A percentile compares a stretch with the other conserved stretches of the same genome.
phyloP scores from a whole-genome alignment of 2,113 vertebrate genomes.

The Microcebus murinus region DNA sequence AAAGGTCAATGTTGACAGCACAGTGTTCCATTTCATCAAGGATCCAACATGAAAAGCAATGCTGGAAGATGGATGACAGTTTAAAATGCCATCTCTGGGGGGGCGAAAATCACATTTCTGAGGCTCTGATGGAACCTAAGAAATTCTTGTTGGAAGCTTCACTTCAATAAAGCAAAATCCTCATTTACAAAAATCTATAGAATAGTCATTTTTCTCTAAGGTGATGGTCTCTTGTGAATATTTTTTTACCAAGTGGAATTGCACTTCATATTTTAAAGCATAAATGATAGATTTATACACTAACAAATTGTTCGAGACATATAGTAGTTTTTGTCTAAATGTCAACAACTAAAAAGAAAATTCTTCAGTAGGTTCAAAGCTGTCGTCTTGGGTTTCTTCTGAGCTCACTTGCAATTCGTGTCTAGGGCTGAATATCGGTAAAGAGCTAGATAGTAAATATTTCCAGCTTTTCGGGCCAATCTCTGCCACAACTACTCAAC shows the following conservation, averaged over 20 bases:
- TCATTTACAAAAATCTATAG: neutral
- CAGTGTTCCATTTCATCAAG: neutral
- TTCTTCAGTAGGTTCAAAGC: neutral
- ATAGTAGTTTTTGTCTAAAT: neutral
- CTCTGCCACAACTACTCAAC: rapidly evolving
- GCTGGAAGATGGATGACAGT: neutral
- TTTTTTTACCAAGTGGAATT: neutral
- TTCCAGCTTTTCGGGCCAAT: rapidly evolving
- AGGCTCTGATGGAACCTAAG: neutral
- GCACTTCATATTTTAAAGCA: neutral
- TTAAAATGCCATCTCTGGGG: neutral
- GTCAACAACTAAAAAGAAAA: neutral
- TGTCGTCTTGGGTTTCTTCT: neutral
- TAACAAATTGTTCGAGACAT: neutral
- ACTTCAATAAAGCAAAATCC: too few relatives aligned
- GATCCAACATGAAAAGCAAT: neutral
- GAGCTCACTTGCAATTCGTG: neutral
- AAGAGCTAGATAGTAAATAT: too few relatives aligned
- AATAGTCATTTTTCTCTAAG: too few relatives aligned
- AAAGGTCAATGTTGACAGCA: neutral
- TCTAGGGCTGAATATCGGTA: rapidly evolving
- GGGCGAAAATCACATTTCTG: neutral
- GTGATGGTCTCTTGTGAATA: neutral
- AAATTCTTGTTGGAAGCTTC: neutral
- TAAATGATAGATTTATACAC: rapidly evolving